Conservation (phyloP, 2,888 invertebrate species). For the Noctua janthina region DNA sequence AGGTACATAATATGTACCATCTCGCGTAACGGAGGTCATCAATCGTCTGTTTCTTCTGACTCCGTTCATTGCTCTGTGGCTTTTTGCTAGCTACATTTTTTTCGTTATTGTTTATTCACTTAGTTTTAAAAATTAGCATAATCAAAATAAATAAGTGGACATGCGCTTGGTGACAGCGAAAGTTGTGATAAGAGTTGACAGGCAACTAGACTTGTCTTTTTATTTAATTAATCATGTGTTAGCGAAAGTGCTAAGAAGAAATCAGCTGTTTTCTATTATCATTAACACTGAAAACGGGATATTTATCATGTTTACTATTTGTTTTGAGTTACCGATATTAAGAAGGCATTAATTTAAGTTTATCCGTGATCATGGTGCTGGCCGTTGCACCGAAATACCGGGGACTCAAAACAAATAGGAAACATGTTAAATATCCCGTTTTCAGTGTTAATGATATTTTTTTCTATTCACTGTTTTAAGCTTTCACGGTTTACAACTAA, state of each 20-base stretch:
- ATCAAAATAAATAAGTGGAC: conserved; percentile 45
- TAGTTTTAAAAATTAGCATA: conserved; percentile 34
- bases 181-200: conserved; percentile 50
- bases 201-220: conserved; percentile 13
- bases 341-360: no score
- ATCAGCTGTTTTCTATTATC: conserved; percentile 7
- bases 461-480: no score
- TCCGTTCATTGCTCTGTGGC: conserved; percentile 58
- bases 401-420: no score
- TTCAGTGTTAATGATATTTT: no score
- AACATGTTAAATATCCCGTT: no score
- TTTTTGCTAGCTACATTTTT: conserved; percentile 35
- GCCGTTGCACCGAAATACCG: no score
- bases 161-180: conserved; percentile 62
- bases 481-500: no score
- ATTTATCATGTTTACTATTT: no score
- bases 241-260: conserved; percentile 42
- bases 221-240: conserved; percentile 17
- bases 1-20: conserved; percentile 12
- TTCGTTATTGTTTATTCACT: conserved; percentile 45
- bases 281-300: no score
- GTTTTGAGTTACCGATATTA: background rate
- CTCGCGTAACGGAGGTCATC: conserved; percentile 47
- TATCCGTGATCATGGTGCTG: no score
- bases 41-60: conserved; percentile 45